These are phyloP conservation scores for Candidula unifasciata DNA, from an alignment of 2,888 invertebrate genomes.

Conservation along the genomic window DNA sequence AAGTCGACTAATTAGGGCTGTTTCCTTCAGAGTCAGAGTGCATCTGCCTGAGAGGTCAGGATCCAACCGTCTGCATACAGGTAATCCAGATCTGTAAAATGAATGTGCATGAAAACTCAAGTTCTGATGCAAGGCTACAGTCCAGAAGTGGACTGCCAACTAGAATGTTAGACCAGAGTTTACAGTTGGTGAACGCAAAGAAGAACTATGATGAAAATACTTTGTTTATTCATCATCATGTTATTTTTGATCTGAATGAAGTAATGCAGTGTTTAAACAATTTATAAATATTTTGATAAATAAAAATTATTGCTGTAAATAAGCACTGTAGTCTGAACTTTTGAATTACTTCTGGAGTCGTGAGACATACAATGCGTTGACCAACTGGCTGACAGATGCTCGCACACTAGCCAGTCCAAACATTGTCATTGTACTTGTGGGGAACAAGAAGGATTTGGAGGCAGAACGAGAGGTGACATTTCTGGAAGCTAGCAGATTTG, in stretches of 20 bases:
- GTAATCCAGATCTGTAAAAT: too few relatives aligned
- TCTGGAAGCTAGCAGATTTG: constrained; percentile 89
- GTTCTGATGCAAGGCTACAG: too few relatives aligned
- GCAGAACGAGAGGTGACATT: constrained; percentile 89
- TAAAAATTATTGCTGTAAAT: not conserved
- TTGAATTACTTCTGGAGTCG: constrained; percentile 73
- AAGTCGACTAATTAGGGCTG: too few relatives aligned
- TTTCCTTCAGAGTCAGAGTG: too few relatives aligned
- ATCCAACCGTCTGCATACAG: too few relatives aligned
- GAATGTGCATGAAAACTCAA: too few relatives aligned
- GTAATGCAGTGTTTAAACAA: not conserved
- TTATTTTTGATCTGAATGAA: not conserved
- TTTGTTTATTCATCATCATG: not conserved
- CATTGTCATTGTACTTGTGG: constrained; percentile 88
- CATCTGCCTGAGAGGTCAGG: too few relatives aligned
- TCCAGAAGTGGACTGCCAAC: too few relatives aligned
- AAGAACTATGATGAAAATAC: too few relatives aligned
- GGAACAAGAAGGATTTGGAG: constrained; percentile 90
- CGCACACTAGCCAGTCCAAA: constrained; percentile 88
- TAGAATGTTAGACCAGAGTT: too few relatives aligned
- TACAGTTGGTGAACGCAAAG: too few relatives aligned
- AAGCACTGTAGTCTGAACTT: not conserved
- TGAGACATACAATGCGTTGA: constrained; percentile 80
- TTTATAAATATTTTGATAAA: not conserved
- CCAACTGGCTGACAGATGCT: constrained; percentile 86